Conservation (phyloP, 1,140 invertebrate species). For the Epicauta chinensis region DNA sequence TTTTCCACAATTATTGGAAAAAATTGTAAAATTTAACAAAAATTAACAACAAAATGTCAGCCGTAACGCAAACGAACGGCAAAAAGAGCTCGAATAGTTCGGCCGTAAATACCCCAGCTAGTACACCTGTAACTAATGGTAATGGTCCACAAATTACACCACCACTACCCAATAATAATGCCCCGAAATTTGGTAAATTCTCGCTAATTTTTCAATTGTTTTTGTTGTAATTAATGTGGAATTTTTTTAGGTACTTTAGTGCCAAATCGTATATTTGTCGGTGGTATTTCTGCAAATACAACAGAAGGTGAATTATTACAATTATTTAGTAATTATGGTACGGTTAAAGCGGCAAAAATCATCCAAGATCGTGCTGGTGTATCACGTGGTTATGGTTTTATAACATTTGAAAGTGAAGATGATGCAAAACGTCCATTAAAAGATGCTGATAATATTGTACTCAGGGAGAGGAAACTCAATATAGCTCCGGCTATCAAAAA, state of each 20-base stretch:
- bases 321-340: constrained; percentile 80
- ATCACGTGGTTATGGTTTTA: constrained; percentile 92
- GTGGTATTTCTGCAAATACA: constrained; percentile 82
- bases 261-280: constrained; percentile 92
- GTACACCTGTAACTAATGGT: constrained; percentile 27
- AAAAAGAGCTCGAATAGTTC: constrained; percentile 31
- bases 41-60: constrained; percentile 23
- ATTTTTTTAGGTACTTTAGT: constrained; percentile 61
- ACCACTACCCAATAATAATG: constrained; percentile 32
- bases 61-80: constrained; percentile 22
- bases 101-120: constrained; percentile 31
- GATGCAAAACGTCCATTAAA: constrained; percentile 71
- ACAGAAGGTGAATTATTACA: constrained; percentile 77
- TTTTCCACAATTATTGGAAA: constrained; percentile 12
- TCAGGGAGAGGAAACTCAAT: constrained; percentile 78
- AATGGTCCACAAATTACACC: constrained; percentile 16
- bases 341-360: constrained; percentile 89
- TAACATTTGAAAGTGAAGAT: constrained; percentile 90
- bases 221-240: background rate
- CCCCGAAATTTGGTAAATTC: constrained; percentile 32
- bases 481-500: constrained; percentile 88
- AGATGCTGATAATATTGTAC: constrained; percentile 52
- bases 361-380: constrained; percentile 89
- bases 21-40: constrained; percentile 16
- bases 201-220: background rate